Base-by-base conservation (phyloP, 2,888 invertebrate species). In the Gymnoscelis rufifasciata region DNA sequence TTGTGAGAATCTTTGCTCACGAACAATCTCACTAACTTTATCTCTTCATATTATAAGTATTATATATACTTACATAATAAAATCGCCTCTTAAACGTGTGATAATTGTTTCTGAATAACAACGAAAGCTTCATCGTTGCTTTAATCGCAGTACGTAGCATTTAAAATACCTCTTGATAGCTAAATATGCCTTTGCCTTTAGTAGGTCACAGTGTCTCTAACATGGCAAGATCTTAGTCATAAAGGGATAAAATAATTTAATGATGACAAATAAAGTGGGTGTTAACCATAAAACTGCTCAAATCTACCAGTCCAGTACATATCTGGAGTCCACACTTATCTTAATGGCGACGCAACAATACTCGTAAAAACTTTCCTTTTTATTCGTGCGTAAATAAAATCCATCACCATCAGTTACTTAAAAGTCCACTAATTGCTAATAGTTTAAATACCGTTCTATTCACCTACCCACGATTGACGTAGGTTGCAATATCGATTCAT, bases 401-500 rank as follows among this genome's bases (percentile, higher is more conserved):
- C n/a, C 31, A 33, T 14, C 5, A 19, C 10, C 3, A 1, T 6
- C 14, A 8, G 1, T 15, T 3, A 35, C 15, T 35, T 11, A 7
- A 8, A 7, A 29, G 1, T 6, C 4, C 6, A 14, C 13, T 4
- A 5, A 31, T n/a, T n/a, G 19, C 19, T n/a, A 14, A 15, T 15
- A 7, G 35, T 19, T 35, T 35, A 35, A 15, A 19, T 7, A n/a
- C 2, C 15, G 19, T 7, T 19, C 19, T 10, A 11, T 31, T 14
- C 6, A 15, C n/a, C n/a, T 15, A 19, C 10, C n/a, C 28, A 19
- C 36, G 28, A 27, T 19, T 38, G 38, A 39, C 44, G 28, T 35
- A 45, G 28, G 39, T 29, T 39, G 30, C 14, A 43, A 26, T 43
- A 31, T 27, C 19, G 24, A 38, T 43, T 15, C 14, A 12, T 24